phyloP scores from a whole-genome alignment of 2,888 invertebrate species.

The Eupithecia subfuscata region DNA sequence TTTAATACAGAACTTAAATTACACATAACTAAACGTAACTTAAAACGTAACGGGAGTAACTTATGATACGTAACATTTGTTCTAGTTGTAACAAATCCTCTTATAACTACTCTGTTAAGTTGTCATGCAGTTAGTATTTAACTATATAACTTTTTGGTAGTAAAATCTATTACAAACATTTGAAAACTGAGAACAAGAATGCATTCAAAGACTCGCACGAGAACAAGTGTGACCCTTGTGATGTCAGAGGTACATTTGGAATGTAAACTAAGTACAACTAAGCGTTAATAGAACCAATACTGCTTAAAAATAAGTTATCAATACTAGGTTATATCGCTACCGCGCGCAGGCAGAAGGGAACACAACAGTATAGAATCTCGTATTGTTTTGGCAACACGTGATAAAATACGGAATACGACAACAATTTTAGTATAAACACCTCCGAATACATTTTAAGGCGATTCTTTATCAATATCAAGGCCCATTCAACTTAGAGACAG shows the following conservation, averaged over 20 bases:
- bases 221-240: conserved; percentile 49
- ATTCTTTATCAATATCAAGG: background rate
- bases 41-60: conserved; percentile 43
- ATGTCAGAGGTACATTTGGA: conserved; percentile 67
- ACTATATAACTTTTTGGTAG: conserved; percentile 65
- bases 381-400: conserved; percentile 58
- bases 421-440: conserved; percentile 26
- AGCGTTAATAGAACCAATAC: conserved; percentile 75
- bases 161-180: conserved; percentile 62
- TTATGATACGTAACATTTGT: conserved; percentile 63
- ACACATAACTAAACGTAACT: background rate
- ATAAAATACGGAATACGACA: conserved; percentile 60
- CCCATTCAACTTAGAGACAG: background rate
- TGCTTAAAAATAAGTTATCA: conserved; percentile 73
- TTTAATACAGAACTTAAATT: conserved; percentile 26
- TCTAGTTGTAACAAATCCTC: conserved; percentile 68
- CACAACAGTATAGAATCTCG: conserved; percentile 42
- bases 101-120: conserved; percentile 57
- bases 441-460: background rate
- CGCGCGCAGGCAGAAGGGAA: conserved; percentile 21
- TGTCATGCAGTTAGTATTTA: conserved; percentile 77
- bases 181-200: conserved; percentile 47
- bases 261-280: conserved; percentile 75
- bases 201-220: conserved; percentile 38
- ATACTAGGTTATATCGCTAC: conserved; percentile 53